Conservation (phyloP, 2,113 vertebrate genomes). For the Motacilla tschutschensis region DNA sequence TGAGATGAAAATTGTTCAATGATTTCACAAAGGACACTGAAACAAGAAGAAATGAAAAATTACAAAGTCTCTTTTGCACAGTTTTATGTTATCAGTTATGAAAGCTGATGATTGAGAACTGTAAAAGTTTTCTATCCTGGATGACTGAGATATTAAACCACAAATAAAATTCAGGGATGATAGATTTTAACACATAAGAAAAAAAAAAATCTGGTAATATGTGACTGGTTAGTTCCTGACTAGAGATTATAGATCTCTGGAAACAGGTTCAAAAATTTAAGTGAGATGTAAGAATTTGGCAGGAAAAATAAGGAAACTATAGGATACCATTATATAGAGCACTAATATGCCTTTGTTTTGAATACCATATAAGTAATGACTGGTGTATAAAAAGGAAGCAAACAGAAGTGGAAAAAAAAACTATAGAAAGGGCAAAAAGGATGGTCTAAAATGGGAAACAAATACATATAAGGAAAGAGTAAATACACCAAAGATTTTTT, state of each 20-base stretch:
- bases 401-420: neutral
- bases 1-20: neutral
- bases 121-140: neutral
- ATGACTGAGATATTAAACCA: neutral
- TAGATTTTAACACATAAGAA: neutral
- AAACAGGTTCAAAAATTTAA: neutral
- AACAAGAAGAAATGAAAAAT: neutral
- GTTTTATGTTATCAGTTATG: neutral
- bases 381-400: neutral
- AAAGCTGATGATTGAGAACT: neutral
- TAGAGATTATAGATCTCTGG: neutral
- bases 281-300: neutral
- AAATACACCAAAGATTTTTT: neutral
- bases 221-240: neutral
- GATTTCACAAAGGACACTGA: neutral
- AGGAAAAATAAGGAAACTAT: neutral
- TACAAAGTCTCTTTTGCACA: neutral
- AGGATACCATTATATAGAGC: neutral
- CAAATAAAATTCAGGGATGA: neutral
- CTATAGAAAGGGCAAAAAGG: neutral
- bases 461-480: neutral
- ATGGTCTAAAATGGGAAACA: neutral
- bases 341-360: neutral
- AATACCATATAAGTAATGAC: neutral
- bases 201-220: neutral